Base-by-base conservation (phyloP, 2,113 vertebrate species). In the Aythya baeri region DNA sequence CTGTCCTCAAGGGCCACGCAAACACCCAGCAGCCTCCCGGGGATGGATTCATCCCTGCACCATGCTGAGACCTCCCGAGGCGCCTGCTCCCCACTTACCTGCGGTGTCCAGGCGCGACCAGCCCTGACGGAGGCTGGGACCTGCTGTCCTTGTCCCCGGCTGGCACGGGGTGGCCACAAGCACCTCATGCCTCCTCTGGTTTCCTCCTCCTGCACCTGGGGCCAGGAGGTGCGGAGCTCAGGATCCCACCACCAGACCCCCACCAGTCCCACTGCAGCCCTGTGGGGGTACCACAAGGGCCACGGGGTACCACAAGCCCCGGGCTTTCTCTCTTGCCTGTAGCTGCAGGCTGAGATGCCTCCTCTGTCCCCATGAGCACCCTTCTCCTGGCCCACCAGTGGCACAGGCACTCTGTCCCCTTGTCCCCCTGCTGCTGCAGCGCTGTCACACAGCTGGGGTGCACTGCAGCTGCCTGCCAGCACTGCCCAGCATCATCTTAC, bases 61-160 rank as follows among this genome's bases (percentile, higher is more conserved):
- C 79, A 17, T 0, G 0, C 21, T 34, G 27, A 16, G 34, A 23
- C 5, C 36, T 46, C 34, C 18, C 5, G 26, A 36, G 68, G 21
- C 43, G 43, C 80, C 73, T 38, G 55, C 44, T 17, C 20, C 17
- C 44, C 77, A 50, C 75, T 87, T 79, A 89, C 93, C 77, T 86
- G 76, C 0, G 20, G 57, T 2, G 0, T 21, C 74, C 32, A 44
- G 77, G 3, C 21, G n/a, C 2, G 3, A 71, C 62, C 85, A 86
- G 32, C 78, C 55, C 0, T 0, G 61, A 20, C n/a, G 62, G 55
- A 8, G 32, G 36, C 1, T 36, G 58, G 78, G n/a, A 21, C 2
- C 6, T 25, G 49, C 63, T 38, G 6, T 4, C 21, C 59, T 52
- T 52, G 50, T 52, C 23, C 13, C 23, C 12, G 13, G 23, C 23